These are phyloP conservation scores for Andricus grossulariae DNA, from an alignment of 1,140 invertebrate genomes.

Conservation along the genomic window DNA sequence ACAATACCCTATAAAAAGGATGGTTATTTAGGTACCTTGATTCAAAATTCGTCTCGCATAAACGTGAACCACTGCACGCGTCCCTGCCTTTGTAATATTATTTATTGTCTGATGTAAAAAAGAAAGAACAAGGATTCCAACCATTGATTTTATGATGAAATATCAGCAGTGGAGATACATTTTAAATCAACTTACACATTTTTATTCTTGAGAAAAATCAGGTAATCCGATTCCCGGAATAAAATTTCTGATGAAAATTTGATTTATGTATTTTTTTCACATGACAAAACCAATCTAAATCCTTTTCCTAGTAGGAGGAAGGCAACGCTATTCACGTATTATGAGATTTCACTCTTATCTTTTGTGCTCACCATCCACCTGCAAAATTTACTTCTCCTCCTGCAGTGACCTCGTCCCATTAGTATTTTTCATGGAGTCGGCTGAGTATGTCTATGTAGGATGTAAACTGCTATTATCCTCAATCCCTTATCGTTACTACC, in stretches of 20 bases:
- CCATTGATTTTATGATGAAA: no score
- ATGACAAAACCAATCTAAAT: constrained; percentile 52
- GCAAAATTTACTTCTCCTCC: constrained; percentile 68
- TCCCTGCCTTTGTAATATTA: no score
- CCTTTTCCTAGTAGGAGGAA: constrained; percentile 42
- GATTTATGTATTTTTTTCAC: constrained; percentile 51
- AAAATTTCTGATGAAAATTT: not conserved
- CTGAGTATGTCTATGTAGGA: constrained; percentile 61
- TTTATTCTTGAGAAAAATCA: not conserved
- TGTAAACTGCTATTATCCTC: constrained; percentile 65
- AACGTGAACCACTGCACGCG: not conserved
- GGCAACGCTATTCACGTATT: constrained; percentile 54
- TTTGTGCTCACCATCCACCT: constrained; percentile 60
- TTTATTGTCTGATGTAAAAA: no score
- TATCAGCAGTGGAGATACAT: no score
- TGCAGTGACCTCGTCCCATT: constrained; percentile 66
- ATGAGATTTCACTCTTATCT: constrained; percentile 58
- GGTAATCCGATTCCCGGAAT: not conserved
- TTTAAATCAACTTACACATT: no score
- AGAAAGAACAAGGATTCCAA: no score
- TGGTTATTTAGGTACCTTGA: not conserved
- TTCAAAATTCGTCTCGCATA: constrained; percentile 3
- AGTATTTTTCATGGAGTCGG: constrained; percentile 69
- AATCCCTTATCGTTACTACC: constrained; percentile 68
- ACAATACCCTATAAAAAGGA: constrained; percentile 17